Evolutionary conservation across 2,797 vertebrate genomes (phyloP), one percentile per base, ranked within the genome.

Genomic region (Oryzias sinensis): DNA sequence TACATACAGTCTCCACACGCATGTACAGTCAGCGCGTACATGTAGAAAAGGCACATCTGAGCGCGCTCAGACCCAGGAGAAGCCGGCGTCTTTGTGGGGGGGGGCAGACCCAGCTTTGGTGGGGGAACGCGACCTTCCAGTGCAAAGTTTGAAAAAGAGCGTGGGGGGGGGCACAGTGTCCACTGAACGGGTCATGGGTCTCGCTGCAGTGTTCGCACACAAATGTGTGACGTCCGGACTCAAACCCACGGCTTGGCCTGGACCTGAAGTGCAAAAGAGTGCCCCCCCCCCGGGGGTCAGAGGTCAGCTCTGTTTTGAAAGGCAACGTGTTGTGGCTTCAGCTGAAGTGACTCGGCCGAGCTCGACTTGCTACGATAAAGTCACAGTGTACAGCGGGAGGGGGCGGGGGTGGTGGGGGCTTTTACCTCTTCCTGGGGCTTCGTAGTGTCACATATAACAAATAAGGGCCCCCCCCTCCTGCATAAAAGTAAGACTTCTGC

Each of bases 11-110:
- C 89, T 89, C 68, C 87, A 90, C 85, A 85, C 85, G 91, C 92
- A 86, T 93, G 92, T 94, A 96, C 93, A 95, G 78, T 88, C 33
- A 37, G 3, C 11, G 33, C 9, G 20, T 22, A 22, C 20, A 91
- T 89, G 73, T 8, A 13, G 74, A 93, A 89, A 97, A 97, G 96
- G 96, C 95, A 97, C 96, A 92, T 94, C 92, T 89, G 93, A 94
- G 85, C 88, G 82, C 87, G 87, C 33, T 37, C 33, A 37, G 27
- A 27, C 27, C 27, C 27, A 27, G 29, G 29, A 33, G 7, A 33
- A 33, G 29, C 29, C 8, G 8, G 8, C 2, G 8, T 33, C 29
- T 33, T 9, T 11, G 76, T 43, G 20, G 20, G 47, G 69, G 73
- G 13, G 33, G 66, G 55, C 87, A 0, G 79, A 78, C 83, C 86